Conservation (phyloP, 2,797 vertebrate genomes). For the Lepus townsendii region DNA sequence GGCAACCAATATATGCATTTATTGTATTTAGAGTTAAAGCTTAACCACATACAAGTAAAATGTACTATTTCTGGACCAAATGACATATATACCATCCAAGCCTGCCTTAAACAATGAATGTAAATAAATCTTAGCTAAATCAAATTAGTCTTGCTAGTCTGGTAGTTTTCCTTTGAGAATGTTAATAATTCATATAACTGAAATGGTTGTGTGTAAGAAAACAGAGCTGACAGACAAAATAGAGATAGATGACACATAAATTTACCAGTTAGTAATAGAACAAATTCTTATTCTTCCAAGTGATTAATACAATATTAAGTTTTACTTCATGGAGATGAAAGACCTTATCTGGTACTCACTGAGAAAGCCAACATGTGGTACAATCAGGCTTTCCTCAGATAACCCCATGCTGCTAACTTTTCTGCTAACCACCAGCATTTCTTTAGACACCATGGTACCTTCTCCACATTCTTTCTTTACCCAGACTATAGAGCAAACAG, state of each 20-base stretch:
- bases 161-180: slow-evolving; percentile 56
- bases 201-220: slow-evolving; percentile 54
- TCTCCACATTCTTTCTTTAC: slow-evolving; percentile 12
- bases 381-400: neutral
- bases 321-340: slow-evolving; percentile 37
- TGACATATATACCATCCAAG: slow-evolving; percentile 14
- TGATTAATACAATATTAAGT: slow-evolving; percentile 14
- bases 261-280: slow-evolving; percentile 44
- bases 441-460: neutral
- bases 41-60: slow-evolving; percentile 34
- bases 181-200: slow-evolving; percentile 53
- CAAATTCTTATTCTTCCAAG: slow-evolving; percentile 52
- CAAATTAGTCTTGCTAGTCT: slow-evolving; percentile 35
- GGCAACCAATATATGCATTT: neutral
- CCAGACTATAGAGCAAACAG: neutral
- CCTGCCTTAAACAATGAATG: slow-evolving; percentile 39
- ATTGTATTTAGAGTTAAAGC: slow-evolving; percentile 34
- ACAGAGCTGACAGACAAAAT: slow-evolving; percentile 22
- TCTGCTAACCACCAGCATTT: neutral
- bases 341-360: neutral
- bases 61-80: slow-evolving; percentile 60
- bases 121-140: slow-evolving; percentile 54
- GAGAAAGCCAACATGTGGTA: neutral
- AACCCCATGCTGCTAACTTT: neutral
- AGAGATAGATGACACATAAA: neutral